Evolutionary conservation across 2,113 vertebrate genomes (phyloP).

Genomic region (Coregonus clupeaformis): DNA sequence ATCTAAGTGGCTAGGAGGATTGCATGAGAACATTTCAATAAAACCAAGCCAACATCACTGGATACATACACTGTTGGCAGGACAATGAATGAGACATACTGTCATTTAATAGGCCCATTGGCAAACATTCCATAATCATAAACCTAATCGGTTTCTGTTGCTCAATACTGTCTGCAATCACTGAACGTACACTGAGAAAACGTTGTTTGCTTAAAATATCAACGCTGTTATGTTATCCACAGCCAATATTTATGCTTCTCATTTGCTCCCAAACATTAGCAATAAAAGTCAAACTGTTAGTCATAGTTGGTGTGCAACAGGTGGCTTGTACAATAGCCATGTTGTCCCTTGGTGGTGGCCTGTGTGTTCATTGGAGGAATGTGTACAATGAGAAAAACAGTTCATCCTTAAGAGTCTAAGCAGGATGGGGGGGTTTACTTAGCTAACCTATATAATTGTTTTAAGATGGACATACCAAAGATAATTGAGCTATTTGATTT

Average conservation of each 20-base stretch:
- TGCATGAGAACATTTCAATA: not conserved
- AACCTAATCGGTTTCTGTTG: not conserved
- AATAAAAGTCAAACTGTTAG: constrained; percentile 4
- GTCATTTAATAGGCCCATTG: not conserved
- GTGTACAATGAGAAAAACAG: not conserved
- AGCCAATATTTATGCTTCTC: not conserved
- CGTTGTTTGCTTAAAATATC: not conserved
- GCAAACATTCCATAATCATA: too few relatives aligned
- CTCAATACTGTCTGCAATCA: not conserved
- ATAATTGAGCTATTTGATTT: too few relatives aligned
- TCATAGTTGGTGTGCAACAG: constrained; percentile 2
- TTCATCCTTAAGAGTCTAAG: not conserved
- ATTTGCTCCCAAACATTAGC: not conserved
- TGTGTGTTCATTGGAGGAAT: constrained; percentile 4
- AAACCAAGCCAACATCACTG: not conserved
- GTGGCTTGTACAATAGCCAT: constrained; percentile 18
- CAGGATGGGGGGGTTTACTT: too few relatives aligned
- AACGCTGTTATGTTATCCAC: not conserved
- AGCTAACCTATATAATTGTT: too few relatives aligned
- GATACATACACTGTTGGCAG: too few relatives aligned
- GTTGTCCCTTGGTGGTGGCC: constrained; percentile 45
- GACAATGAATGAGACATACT: not conserved
- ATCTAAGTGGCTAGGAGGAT: too few relatives aligned
- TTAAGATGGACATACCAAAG: too few relatives aligned
- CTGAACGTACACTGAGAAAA: not conserved